Evolutionary conservation across 2,113 vertebrate species (phyloP).

Genomic region (Sminthopsis crassicaudata): DNA sequence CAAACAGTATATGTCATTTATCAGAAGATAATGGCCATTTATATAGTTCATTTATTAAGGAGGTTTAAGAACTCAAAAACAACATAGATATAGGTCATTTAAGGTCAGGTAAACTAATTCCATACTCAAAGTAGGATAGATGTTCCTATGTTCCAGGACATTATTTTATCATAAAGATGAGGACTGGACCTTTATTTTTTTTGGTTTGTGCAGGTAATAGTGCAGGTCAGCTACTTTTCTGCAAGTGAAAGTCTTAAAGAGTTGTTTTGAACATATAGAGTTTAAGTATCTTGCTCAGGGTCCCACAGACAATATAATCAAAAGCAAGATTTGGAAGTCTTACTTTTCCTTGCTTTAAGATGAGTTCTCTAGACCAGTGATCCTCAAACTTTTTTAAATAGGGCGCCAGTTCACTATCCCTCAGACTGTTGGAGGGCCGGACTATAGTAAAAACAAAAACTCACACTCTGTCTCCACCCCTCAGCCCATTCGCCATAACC

Average conservation of each 20-base stretch:
- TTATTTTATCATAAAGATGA: not conserved
- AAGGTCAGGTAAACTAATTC: not conserved
- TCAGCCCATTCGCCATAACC: too few relatives aligned
- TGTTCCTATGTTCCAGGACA: not conserved
- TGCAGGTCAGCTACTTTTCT: not conserved
- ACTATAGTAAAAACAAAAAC: too few relatives aligned
- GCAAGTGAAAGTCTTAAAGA: not conserved
- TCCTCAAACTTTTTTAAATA: too few relatives aligned
- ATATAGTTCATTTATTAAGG: not conserved
- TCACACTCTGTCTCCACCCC: too few relatives aligned
- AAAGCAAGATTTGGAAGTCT: not conserved
- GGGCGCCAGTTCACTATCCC: too few relatives aligned
- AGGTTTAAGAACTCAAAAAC: not conserved
- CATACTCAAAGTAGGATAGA: not conserved
- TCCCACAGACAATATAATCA: not conserved
- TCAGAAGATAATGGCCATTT: not conserved
- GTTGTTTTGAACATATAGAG: not conserved
- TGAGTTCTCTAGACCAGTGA: not conserved
- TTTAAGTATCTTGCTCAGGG: not conserved
- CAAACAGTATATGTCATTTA: not conserved
- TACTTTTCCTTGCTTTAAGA: not conserved
- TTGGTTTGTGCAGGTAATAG: not conserved
- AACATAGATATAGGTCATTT: not conserved
- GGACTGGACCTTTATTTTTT: not conserved
- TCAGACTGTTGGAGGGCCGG: too few relatives aligned